Evolutionary conservation across 1,140 invertebrate species (phyloP), one percentile per base, ranked within the genome.

Genomic region (Anastrepha obliqua): DNA sequence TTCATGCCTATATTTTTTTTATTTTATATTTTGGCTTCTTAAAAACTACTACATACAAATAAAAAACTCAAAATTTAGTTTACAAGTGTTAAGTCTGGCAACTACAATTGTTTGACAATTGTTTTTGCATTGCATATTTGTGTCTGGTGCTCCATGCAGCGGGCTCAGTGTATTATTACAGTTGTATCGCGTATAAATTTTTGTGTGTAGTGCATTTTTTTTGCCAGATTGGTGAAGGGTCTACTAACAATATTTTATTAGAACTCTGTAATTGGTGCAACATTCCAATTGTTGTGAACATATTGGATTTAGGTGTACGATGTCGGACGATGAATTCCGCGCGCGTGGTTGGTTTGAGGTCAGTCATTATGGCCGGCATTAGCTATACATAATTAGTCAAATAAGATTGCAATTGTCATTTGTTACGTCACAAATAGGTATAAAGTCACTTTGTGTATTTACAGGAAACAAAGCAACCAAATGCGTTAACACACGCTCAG

Each of bases 311-410:
- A 20, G 55, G 42, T 51, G n/a, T 20, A 87, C 39, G 6, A 88
- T 88, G 87, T 67, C 47, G 2, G 87, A 88, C 13, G 47, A 89
- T 42, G 91, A 86, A 86, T 92, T 91, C 88, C 88, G 89, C 8
- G 89, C 89, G 44, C 91, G 91, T 88, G 91, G 91, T 78, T 92
- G 91, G 91, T 92, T 92, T 88, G 91, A 92, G 88, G 88, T 88
- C 29, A 44, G 86, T 87, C 2, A 44, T n/a, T 70, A 51, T 88
- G 20, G 4, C 59, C 55, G 13, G 65, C 11, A 47, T 86, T 86
- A 58, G 51, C n/a, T 29, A 87, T 81, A 60, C 13, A 74, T 51
- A 87, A 55, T 39, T 87, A 87, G 29, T 20, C 20, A 13, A 13
- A 67, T 67, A 67, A 29, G 20, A 11, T 58, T 65, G 15, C 6